These are phyloP conservation scores for Platerodrilus igneus DNA, from an alignment of 2,888 invertebrate species.

Conservation along the genomic window DNA sequence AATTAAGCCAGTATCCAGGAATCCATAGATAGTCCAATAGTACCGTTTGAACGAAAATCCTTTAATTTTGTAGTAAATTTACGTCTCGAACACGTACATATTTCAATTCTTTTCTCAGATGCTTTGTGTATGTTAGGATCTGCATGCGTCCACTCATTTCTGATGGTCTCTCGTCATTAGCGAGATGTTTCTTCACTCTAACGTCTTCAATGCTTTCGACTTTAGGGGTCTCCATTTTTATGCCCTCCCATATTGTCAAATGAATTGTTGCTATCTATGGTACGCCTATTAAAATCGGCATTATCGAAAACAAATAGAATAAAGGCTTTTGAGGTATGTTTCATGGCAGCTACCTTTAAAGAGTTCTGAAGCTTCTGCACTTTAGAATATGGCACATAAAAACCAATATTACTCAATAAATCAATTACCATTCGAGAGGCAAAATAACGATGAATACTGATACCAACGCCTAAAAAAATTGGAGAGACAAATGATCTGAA, in stretches of 20 bases:
- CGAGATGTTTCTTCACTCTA: slow-evolving; percentile 3
- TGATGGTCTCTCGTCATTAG: slow-evolving; percentile 4
- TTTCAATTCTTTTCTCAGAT: slow-evolving; percentile 1
- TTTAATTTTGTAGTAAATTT: slow-evolving; percentile 5
- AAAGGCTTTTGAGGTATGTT: slow-evolving; percentile 4
- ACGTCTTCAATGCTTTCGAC: slow-evolving; percentile 4
- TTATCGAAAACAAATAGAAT: slow-evolving; percentile 4
- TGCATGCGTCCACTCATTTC: slow-evolving; percentile 8
- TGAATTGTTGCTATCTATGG: slow-evolving; percentile 5
- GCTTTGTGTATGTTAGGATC: slow-evolving; percentile 3
- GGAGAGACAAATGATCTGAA: slow-evolving; percentile 6
- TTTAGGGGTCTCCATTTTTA: slow-evolving; percentile 7
- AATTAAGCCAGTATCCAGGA: slow-evolving; percentile 5
- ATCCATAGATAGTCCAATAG: slow-evolving; percentile 8
- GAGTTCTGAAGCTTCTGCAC: slow-evolving; percentile 5
- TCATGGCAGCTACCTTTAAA: slow-evolving; percentile 2
- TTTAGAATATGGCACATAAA: slow-evolving; percentile 7
- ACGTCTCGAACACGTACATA: slow-evolving; percentile 5
- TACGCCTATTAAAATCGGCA: slow-evolving; percentile 5
- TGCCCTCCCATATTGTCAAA: slow-evolving; percentile 8
- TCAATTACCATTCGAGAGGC: slow-evolving; percentile 8
- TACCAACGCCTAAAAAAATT: slow-evolving; percentile 6
- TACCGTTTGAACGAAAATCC: slow-evolving; percentile 2
- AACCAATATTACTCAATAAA: slow-evolving; percentile 1
- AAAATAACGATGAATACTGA: slow-evolving; percentile 4